These are phyloP conservation scores for Taeniopygia guttata DNA, from an alignment of 2,797 vertebrate species.

Conservation along the genomic window DNA sequence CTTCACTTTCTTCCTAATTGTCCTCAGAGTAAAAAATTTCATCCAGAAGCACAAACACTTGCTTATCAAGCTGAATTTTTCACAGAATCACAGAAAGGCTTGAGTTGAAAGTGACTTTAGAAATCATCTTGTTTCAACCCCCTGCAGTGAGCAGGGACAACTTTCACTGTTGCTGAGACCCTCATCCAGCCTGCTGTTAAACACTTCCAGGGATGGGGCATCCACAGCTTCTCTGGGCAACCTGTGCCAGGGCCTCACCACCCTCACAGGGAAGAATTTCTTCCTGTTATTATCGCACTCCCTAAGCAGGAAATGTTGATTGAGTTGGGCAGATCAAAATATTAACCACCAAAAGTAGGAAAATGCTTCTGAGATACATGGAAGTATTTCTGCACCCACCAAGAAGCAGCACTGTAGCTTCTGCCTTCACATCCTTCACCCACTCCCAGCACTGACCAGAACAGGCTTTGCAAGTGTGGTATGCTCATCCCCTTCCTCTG, in stretches of 20 bases:
- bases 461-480: fast-evolving
- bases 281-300: neutral
- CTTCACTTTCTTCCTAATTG: neutral
- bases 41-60: neutral
- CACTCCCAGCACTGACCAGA: neutral
- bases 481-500: neutral
- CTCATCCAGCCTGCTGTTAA: neutral
- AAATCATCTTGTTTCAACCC: neutral
- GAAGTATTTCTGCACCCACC: neutral
- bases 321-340: neutral
- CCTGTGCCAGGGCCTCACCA: neutral
- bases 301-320: neutral
- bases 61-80: neutral
- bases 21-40: neutral
- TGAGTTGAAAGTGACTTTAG: neutral
- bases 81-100: neutral
- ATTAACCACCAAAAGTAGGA: neutral
- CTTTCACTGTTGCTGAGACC: neutral
- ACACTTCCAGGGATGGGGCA: neutral
- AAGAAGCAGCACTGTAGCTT: neutral
- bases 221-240: neutral
- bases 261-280: neutral
- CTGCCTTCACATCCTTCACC: neutral
- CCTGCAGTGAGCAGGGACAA: neutral
- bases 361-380: neutral